phyloP scores from a whole-genome alignment of 2,797 vertebrate genomes.

The Melanogrammus aeglefinus region DNA sequence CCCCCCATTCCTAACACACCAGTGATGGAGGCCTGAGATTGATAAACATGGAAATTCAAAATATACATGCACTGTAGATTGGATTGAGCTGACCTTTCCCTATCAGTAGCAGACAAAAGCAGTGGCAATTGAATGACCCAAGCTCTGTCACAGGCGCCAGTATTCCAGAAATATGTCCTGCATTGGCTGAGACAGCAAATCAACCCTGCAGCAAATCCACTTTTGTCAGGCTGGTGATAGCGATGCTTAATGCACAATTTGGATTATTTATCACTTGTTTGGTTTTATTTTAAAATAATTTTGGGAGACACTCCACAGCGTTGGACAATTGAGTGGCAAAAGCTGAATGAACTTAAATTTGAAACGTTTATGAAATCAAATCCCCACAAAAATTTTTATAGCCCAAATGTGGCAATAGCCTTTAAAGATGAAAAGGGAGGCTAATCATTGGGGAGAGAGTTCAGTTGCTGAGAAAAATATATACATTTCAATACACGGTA shows the following conservation, averaged over 20 bases:
- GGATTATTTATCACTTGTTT: constrained; percentile 31
- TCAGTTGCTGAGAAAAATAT: not conserved
- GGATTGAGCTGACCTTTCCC: constrained; percentile 58
- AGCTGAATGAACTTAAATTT: not conserved
- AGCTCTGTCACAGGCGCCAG: constrained; percentile 44
- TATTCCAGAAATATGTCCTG: constrained; percentile 63
- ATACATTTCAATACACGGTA: not conserved
- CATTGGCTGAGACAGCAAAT: constrained; percentile 57
- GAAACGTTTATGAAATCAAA: not conserved
- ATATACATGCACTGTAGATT: constrained; percentile 57
- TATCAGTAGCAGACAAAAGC: constrained; percentile 66
- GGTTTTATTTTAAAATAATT: not conserved
- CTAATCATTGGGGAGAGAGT: not conserved
- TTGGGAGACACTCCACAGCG: not conserved
- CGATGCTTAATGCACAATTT: constrained; percentile 54
- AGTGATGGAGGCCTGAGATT: constrained; percentile 67
- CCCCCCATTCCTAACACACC: constrained; percentile 62
- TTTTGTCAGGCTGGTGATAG: constrained; percentile 59
- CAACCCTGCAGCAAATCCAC: constrained; percentile 62
- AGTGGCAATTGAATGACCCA: constrained; percentile 61
- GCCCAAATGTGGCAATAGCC: too few species aligned
- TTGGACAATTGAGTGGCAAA: not conserved
- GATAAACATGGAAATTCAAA: constrained; percentile 74
- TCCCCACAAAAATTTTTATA: too few species aligned
- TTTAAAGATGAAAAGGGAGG: too few species aligned